Evolutionary conservation across 2,113 vertebrate genomes (phyloP).

Genomic region (Nothoprocta pentlandii): DNA sequence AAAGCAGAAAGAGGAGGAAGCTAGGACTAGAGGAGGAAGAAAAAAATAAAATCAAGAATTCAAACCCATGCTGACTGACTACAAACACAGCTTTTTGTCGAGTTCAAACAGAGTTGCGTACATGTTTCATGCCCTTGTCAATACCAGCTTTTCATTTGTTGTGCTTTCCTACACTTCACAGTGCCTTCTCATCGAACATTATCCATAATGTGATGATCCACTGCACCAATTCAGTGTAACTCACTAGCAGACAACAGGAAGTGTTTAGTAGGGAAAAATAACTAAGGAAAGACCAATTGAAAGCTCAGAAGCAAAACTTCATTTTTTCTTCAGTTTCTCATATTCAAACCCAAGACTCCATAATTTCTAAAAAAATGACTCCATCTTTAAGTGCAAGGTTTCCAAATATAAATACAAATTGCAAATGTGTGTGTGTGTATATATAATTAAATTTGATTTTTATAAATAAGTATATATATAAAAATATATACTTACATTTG

Average conservation of each 20-base stretch:
- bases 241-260: not conserved
- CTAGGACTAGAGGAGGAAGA: too few relatives aligned
- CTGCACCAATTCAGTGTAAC: not conserved
- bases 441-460: too few relatives aligned
- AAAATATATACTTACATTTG: too few relatives aligned
- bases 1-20: not conserved
- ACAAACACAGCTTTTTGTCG: not conserved
- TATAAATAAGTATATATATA: too few relatives aligned
- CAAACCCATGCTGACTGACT: not conserved
- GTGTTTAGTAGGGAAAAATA: not conserved
- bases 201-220: not conserved
- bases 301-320: not conserved
- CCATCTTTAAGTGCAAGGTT: not conserved
- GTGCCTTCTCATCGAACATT: not conserved
- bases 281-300: not conserved
- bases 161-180: not conserved
- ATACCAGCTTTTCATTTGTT: not conserved
- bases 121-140: not conserved
- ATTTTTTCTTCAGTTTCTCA: not conserved
- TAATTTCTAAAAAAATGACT: fast-evolving
- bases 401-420: not conserved
- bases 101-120: not conserved
- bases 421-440: too few relatives aligned
- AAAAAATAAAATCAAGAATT: not conserved
- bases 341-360: not conserved